A percentile compares a stretch with the other conserved stretches of the same genome.
These are phyloP conservation scores for Penaeus vannamei DNA, from an alignment of 1,140 invertebrate genomes.

Conservation along the genomic window DNA sequence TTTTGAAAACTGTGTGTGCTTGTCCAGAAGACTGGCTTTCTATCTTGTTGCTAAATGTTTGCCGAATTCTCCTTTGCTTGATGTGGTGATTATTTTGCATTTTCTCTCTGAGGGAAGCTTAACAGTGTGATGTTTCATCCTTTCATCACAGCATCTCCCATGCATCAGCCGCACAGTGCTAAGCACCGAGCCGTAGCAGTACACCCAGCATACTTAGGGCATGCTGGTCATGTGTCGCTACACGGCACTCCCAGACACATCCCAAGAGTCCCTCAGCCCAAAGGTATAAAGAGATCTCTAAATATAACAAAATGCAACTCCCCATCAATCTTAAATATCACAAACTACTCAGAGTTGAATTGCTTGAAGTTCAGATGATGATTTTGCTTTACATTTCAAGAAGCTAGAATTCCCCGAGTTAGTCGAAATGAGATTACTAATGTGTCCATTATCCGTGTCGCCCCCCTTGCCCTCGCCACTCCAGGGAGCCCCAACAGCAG, in stretches of 20 bases:
- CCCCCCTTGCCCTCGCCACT: neutral
- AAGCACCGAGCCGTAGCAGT: constrained; percentile 46
- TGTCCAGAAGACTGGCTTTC: neutral
- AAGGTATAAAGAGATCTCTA: constrained; percentile 30
- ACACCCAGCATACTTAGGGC: constrained; percentile 40
- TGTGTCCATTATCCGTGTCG: neutral
- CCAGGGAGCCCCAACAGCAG: constrained; percentile 56
- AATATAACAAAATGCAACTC: no score
- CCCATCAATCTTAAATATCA: no score
- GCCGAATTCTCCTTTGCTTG: neutral
- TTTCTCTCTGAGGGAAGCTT: no score
- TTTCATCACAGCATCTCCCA: constrained; percentile 44
- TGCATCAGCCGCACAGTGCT: constrained; percentile 40
- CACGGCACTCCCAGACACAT: constrained; percentile 58
- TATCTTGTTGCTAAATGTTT: no score
- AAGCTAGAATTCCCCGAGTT: no score
- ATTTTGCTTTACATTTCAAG: no score
- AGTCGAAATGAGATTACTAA: neutral
- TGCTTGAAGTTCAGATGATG: no score
- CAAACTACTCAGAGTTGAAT: no score
- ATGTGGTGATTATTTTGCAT: constrained; percentile 13
- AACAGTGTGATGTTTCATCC: constrained; percentile 22
- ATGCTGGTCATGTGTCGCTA: constrained; percentile 50
- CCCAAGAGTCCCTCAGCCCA: constrained; percentile 51
- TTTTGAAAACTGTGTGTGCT: neutral